Base-by-base conservation (phyloP, 2,113 vertebrate genomes). In the Anguilla rostrata region DNA sequence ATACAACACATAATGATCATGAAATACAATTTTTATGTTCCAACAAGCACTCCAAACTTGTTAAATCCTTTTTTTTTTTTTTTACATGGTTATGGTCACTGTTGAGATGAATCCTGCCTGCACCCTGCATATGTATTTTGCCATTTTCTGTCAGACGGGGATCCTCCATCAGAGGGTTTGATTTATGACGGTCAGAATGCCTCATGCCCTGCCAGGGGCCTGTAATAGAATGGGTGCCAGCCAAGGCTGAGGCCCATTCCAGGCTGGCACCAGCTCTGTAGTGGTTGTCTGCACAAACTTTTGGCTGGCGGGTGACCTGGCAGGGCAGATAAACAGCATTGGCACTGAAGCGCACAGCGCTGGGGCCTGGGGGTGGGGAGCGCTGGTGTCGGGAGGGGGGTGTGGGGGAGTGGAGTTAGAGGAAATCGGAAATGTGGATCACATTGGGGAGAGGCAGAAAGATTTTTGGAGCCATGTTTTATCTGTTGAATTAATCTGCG, bases 231-330 rank as follows among this genome's bases (percentile, higher is more conserved):
- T 97, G 97, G 97, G 95, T 86, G 84, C 82, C 89, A 90, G 96
- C 96, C 96, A 97, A 93, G 93, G 93, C 93, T 94, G 92, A 95
- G 96, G 94, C 95, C 96, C 95, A 93, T 95, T 94, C 92, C 95
- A 95, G 94, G 91, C 94, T 95, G 95, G 95, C 95, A 96, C 94
- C 93, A 91, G 90, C 84, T 85, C 93, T 89, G 57, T 89, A 92
- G 94, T 79, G 91, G 93, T 95, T 90, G 93, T 95, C 94, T 95
- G 92, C 91, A 79, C 94, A 94, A 93, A 89, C 93, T 93, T 92
- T 87, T 89, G 92, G 92, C 95, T 94, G 95, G 94, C 95, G 92
- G 94, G 0, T 90, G 91, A 92, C 91, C 92, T 86, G 85, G 93
- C 91, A 89, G 87, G 90, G 82, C 91, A 90, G 92, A 93, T 91